phyloP scores from a whole-genome alignment of 2,113 vertebrate genomes.

The Dromas ardeola region DNA sequence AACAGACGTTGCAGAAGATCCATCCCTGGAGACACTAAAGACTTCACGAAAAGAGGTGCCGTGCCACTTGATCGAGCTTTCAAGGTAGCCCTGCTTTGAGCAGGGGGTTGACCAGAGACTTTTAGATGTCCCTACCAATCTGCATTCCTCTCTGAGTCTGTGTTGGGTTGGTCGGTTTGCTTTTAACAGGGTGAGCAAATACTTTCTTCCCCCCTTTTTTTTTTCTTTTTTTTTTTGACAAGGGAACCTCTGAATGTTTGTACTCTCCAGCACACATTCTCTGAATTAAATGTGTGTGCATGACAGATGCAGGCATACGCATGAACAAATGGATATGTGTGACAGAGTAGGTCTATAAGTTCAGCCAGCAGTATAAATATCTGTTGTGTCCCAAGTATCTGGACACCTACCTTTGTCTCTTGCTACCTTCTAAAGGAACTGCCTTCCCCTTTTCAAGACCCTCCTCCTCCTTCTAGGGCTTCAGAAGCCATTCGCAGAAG shows the following conservation, averaged over 20 bases:
- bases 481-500: background rate
- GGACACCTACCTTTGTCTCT: background rate
- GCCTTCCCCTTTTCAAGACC: background rate
- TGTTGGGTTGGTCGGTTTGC: background rate
- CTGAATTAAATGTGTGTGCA: background rate
- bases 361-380: background rate
- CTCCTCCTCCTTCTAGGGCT: background rate
- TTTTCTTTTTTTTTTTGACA: background rate
- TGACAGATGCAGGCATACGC: background rate
- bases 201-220: no score
- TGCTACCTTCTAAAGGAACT: background rate
- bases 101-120: background rate
- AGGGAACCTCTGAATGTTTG: background rate
- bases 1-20: background rate
- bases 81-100: background rate
- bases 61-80: background rate
- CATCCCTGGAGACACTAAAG: background rate
- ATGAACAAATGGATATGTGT: background rate
- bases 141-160: background rate
- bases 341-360: background rate
- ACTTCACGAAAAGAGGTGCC: background rate
- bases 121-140: background rate
- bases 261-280: background rate
- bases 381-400: background rate
- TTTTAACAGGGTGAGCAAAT: background rate